phyloP scores from a whole-genome alignment of 2,797 vertebrate genomes.

The Anabacerthia variegaticeps region DNA sequence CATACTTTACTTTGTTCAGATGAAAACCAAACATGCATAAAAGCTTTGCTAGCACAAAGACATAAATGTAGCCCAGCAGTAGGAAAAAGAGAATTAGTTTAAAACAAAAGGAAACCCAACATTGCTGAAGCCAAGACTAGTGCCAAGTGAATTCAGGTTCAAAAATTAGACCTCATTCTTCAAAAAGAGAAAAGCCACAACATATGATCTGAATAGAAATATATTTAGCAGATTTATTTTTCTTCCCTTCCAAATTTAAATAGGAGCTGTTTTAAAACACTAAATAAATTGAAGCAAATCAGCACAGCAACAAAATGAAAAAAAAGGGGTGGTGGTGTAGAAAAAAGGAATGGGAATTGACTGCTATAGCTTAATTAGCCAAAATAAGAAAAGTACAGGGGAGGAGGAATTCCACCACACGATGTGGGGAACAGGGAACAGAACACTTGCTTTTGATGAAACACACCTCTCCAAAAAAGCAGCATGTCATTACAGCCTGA shows the following conservation, averaged over 20 bases:
- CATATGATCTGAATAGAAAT: slow-evolving; percentile 52
- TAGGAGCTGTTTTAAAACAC: slow-evolving; percentile 36
- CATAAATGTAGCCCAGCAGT: background rate
- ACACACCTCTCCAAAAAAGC: background rate
- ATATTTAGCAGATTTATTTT: slow-evolving; percentile 55
- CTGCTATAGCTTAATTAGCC: slow-evolving; percentile 14
- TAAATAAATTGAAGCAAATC: slow-evolving; percentile 10
- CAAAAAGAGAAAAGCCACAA: slow-evolving; percentile 55
- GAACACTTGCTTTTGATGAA: slow-evolving; percentile 2
- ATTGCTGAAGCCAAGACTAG: background rate
- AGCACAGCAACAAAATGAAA: background rate
- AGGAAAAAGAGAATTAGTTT: slow-evolving; percentile 50
- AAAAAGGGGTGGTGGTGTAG: accelerated
- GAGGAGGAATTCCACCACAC: background rate
- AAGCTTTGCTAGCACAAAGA: background rate
- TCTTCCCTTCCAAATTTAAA: slow-evolving; percentile 55
- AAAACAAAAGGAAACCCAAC: slow-evolving; percentile 59
- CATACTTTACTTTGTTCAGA: background rate
- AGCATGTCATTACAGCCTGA: slow-evolving; percentile 33
- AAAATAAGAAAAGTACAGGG: background rate
- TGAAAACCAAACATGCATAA: background rate
- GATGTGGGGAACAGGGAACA: background rate
- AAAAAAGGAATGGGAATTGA: background rate
- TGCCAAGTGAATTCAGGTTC: slow-evolving; percentile 55
- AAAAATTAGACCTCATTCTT: slow-evolving; percentile 60